Evolutionary conservation across 2,888 invertebrate genomes (phyloP), one percentile per base, ranked within the genome.

Genomic region (Ditula angustiorana): DNA sequence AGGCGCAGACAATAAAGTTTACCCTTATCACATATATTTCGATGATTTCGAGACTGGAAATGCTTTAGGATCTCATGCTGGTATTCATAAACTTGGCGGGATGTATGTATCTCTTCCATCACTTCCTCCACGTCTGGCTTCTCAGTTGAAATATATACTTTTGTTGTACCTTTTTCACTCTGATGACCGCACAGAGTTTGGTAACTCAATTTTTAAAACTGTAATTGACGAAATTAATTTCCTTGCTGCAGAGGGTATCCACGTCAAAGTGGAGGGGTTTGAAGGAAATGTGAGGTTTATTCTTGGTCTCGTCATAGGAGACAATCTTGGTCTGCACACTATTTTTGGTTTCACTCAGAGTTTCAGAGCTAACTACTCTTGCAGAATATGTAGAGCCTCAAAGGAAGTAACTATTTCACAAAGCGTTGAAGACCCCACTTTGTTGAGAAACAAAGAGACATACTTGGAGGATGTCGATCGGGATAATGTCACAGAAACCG

Each of bases 361-460:
- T 16, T 58, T 58, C 46, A 19, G 11, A 10, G 46, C 46, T n/a
- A 58, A 58, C 13, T 58, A 47, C 30, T 58, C 46, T 33, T 58
- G 58, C 30, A 26, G 58, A 47, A 33, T 58, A 28, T 58, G 58
- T 58, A 58, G 46, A 30, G n/a, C n/a, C 21, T 28, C 46, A 21
- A 47, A 58, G 21, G n/a, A 37, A n/a, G n/a, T 47, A 33, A 58
- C 46, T 46, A 46, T 5, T 8, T 16, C 26, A 49, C 49, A 49
- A 49, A 28, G 13, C 1, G 16, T 26, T n/a, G 26, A 24, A 49
- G 49, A 13, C 16, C 8, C 8, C 26, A 13, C 13, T 26, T 49
- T 49, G 28, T 7, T 28, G 4, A 26, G 50, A 33, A 19, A 30
- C 11, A 2, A 21, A 16, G 11, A 50, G 4, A 50, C 16, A 30